phyloP scores from a whole-genome alignment of 2,888 invertebrate species.

The Dolichomitus sp. region DNA sequence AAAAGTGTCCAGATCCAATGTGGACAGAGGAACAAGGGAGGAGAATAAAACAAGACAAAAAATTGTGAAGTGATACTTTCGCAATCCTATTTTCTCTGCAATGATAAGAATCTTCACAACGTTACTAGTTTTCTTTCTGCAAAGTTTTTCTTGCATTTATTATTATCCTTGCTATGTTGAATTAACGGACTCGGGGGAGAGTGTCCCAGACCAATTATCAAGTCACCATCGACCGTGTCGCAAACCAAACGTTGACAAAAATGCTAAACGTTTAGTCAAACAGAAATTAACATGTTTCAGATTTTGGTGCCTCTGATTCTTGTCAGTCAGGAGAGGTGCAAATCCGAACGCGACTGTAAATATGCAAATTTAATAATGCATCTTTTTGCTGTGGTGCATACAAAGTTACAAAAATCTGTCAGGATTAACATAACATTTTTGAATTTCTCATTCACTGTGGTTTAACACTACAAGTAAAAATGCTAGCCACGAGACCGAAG shows the following conservation, averaged over 20 bases:
- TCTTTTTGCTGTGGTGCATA: background rate
- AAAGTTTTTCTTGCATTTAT: conserved; percentile 5
- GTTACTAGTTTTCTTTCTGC: conserved; percentile 19
- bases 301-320: background rate
- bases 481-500: no score
- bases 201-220: conserved; percentile 29
- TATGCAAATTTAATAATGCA: background rate
- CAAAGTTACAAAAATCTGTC: background rate
- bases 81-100: conserved; percentile 17
- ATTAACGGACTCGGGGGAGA: conserved; percentile 34
- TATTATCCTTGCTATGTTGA: background rate
- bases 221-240: conserved; percentile 7
- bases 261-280: conserved; percentile 41
- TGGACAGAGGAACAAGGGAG: background rate
- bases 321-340: background rate
- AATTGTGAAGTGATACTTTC: background rate
- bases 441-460: no score
- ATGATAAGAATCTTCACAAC: background rate
- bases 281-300: conserved; percentile 35
- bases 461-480: no score
- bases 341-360: background rate
- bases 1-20: background rate
- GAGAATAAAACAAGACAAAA: background rate
- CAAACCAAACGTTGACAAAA: conserved; percentile 26
- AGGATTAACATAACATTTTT: background rate